These are phyloP conservation scores for Mormoops blainvillei DNA, from an alignment of 2,113 vertebrate species.

Conservation along the genomic window DNA sequence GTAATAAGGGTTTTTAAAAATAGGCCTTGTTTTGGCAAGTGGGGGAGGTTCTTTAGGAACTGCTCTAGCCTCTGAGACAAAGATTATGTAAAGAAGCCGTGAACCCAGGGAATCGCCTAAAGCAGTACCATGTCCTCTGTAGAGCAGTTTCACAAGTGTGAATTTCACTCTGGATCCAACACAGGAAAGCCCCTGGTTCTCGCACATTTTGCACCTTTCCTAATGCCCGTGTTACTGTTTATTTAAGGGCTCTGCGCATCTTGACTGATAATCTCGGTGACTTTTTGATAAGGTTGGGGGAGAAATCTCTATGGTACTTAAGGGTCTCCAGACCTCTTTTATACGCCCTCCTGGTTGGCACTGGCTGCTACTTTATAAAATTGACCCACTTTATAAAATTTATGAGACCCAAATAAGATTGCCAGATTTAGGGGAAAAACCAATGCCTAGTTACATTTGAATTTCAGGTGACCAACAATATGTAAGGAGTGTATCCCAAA, in stretches of 20 bases:
- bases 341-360: neutral
- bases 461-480: conserved; percentile 18
- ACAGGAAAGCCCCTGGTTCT: neutral
- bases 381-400: neutral
- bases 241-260: neutral
- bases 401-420: neutral
- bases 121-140: neutral
- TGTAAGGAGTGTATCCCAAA: neutral
- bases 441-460: neutral
- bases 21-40: conserved; percentile 63
- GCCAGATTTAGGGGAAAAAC: neutral
- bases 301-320: neutral
- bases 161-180: neutral
- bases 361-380: neutral
- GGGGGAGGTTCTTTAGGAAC: conserved; percentile 50
- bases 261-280: neutral
- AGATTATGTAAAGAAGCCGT: conserved; percentile 4
- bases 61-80: conserved; percentile 45
- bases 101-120: conserved; percentile 7
- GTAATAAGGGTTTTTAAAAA: conserved; percentile 67
- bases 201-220: neutral
- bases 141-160: neutral
- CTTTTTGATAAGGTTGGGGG: neutral
- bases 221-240: neutral
- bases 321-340: neutral